Conservation (phyloP, 2,113 vertebrate species). For the Cinclus cinclus region DNA sequence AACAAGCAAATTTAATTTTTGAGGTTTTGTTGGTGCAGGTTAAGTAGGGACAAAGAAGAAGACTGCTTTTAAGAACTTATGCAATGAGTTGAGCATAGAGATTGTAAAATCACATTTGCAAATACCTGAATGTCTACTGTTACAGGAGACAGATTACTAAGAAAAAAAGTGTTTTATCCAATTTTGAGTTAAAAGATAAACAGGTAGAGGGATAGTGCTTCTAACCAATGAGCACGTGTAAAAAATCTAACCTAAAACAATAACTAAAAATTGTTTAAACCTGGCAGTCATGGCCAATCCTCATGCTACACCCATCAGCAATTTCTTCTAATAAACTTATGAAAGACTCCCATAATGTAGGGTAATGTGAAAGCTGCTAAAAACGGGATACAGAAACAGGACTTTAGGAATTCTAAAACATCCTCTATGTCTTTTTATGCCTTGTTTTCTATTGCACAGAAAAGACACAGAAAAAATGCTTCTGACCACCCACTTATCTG, state of each 20-base stretch:
- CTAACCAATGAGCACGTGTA: background rate
- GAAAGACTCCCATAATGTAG: background rate
- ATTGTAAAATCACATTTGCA: background rate
- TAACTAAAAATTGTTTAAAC: background rate
- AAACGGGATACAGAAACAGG: background rate
- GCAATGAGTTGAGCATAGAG: background rate
- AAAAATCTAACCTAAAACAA: background rate
- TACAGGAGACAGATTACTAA: background rate
- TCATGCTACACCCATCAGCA: background rate
- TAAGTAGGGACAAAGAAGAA: background rate
- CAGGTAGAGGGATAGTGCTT: background rate
- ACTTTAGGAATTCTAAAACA: background rate
- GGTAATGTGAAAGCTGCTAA: background rate
- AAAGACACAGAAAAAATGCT: background rate
- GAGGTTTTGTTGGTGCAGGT: background rate
- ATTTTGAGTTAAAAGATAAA: background rate
- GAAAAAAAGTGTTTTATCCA: background rate
- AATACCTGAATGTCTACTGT: background rate
- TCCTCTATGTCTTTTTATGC: background rate
- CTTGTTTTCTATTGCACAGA: background rate
- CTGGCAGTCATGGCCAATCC: background rate
- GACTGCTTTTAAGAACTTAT: background rate
- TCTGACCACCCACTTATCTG: background rate
- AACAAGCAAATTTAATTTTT: background rate
- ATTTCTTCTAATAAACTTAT: background rate